Evolutionary conservation across 2,113 vertebrate species (phyloP), one percentile per base, ranked within the genome.

Genomic region (Balaenoptera acutorostrata): DNA sequence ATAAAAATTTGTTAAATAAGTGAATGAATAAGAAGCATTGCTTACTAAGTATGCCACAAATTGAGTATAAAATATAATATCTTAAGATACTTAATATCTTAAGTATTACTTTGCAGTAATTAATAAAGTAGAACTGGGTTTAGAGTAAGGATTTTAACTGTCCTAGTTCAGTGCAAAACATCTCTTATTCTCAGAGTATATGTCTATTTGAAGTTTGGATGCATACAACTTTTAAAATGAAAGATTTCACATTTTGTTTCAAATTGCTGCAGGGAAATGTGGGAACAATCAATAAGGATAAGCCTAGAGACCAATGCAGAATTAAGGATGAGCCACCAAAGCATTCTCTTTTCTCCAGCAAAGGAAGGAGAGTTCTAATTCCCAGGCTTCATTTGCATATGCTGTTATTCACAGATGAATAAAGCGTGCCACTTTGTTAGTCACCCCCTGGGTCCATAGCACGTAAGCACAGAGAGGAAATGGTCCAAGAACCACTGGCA

Each of bases 401-500:
- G 96, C 95, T 93, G 92, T 83, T 96, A 96, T 96, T 97, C 97
- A 97, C 97, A 98, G 97, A 98, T 93, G 97, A 97, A 92, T 95
- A 97, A 96, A 97, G 94, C 90, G 5, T 91, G 96, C 92, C 97
- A 96, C 95, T 97, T 97, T 84, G 96, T 95, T 96, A 98, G 95
- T 94, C 66, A 80, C 95, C 97, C 97, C 95, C 96, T 95, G 97
- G 96, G 97, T 97, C 97, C 92, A 27, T 0, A 44, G 94, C 95
- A 93, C 49, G 17, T 88, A 90, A 93, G 97, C 97, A 92, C 15
- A 81, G 90, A 93, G 29, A 92, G 97, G 95, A 98, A 98, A 78
- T 78, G 88, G 87, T 97, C 97, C 97, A 98, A 98, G 95, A 98
- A 97, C 97, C 92, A 96, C 95, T 97, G 97, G 97, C 97, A 97